A percentile compares a stretch with the other conserved stretches of the same genome.
These are phyloP conservation scores for Sarcophaga peregrina DNA, from an alignment of 1,140 invertebrate species.

Conservation along the genomic window DNA sequence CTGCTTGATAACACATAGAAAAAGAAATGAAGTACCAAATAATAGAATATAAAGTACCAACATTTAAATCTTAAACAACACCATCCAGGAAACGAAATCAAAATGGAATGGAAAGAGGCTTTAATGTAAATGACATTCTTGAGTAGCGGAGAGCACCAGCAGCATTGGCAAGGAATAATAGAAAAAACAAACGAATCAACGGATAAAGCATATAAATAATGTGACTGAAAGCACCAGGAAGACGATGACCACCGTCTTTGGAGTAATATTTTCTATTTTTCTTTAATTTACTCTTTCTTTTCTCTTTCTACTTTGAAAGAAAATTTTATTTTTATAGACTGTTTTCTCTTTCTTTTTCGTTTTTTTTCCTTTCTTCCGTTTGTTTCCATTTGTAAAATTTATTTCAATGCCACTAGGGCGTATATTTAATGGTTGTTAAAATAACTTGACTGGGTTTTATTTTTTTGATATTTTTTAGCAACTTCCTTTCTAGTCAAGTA, in stretches of 20 bases:
- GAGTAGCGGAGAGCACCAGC: not conserved
- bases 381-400: not conserved
- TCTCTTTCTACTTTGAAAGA: no score
- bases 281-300: no score
- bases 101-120: not conserved
- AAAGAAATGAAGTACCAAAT: no score
- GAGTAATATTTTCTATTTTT: no score
- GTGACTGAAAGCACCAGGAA: not conserved
- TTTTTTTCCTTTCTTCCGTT: not conserved
- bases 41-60: no score
- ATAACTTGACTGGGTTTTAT: not conserved
- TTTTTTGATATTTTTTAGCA: not conserved
- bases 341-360: not conserved
- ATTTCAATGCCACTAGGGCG: not conserved
- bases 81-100: not conserved
- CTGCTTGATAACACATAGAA: no score
- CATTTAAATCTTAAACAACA: no score
- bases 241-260: no score
- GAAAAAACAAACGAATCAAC: not conserved
- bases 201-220: not conserved
- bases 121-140: slow-evolving; percentile 25
- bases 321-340: not conserved
- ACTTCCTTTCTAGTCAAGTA: not conserved
- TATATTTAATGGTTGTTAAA: slow-evolving; percentile 10
- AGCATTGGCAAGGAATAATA: no score